phyloP scores from a whole-genome alignment of 2,113 vertebrate species.

The Lycocorax pyrrhopterus region DNA sequence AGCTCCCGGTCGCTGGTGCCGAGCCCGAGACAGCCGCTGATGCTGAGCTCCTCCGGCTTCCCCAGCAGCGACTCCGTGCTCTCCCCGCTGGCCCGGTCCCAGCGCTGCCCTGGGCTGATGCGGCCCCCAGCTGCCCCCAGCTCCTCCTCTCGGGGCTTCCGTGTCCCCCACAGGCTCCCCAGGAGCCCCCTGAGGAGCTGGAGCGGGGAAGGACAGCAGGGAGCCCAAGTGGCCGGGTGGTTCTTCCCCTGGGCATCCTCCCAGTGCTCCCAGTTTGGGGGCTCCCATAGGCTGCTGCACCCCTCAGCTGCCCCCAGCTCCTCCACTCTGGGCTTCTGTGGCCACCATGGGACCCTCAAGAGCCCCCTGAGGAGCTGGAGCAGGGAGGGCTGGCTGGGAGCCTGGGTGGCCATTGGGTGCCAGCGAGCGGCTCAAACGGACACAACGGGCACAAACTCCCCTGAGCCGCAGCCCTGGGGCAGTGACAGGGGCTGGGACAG shows the following conservation, averaged over 20 bases:
- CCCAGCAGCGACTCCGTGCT: neutral
- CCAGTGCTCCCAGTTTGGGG: neutral
- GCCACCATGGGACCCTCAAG: neutral
- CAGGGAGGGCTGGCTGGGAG: neutral
- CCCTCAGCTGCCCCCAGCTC: neutral
- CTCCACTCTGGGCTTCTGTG: neutral
- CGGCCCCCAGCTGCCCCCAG: neutral
- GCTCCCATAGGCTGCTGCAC: neutral
- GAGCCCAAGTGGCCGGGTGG: neutral
- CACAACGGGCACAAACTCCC: neutral
- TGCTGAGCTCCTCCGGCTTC: neutral
- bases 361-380: neutral
- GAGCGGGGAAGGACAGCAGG: neutral
- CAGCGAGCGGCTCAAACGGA: neutral
- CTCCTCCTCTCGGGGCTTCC: neutral
- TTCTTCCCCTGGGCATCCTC: neutral
- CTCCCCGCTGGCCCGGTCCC: neutral
- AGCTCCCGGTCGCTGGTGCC: neutral
- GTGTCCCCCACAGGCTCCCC: neutral
- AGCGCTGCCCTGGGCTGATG: neutral
- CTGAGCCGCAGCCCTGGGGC: neutral
- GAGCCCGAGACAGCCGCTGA: neutral
- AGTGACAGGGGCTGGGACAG: neutral
- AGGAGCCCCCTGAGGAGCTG: neutral
- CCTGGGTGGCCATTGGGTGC: neutral